Base-by-base conservation (phyloP, 2,888 invertebrate genomes). In the Hyposoter didymator region DNA sequence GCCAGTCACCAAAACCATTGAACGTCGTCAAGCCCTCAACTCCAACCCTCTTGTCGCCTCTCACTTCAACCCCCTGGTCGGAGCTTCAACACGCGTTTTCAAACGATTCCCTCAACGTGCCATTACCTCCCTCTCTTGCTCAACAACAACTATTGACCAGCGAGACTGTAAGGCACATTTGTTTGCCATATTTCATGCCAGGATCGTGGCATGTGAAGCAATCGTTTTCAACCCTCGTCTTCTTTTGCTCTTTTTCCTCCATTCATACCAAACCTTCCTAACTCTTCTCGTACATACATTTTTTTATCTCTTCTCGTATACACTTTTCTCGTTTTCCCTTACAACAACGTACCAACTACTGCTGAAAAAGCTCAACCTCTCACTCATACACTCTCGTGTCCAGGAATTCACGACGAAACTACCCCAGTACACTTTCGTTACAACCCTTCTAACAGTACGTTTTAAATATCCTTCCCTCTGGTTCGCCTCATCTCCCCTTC, bases 1-100 rank as follows among this genome's bases (percentile, higher is more conserved):
- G 92, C 93, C 93, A 93, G 92, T 91, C 92, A 88, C 92, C 91
- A 89, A 88, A 90, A 89, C 89, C 89, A 90, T 91, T 91, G 89
- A 90, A 90, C 90, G 88, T 89, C 89, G 83, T 84, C 87, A 81
- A 82, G 87, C 79, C 85, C 67, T 81, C 82, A 75, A 67, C 64
- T 74, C 62, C 78, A 70, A 80, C 85, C 81, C 82, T 83, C 69
- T 64, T 74, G 73, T 35, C 70, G 69, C 69, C 78, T 73, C 79
- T 64, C 81, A 32, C 67, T 49, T 43, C 55, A 49, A 28, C 39
- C 69, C 45, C 45, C 78, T 35, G 49, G 81, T 55, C 14, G 52
- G 32, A 66, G 45, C 80, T n/a, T 64, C 43, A 47, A 83, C 81
- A 83, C 83, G 75, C 79, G 66, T 88, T 88, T 87, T 88, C 87